Base-by-base conservation (phyloP, 1,140 invertebrate genomes). In the Drosophila bipectinata region DNA sequence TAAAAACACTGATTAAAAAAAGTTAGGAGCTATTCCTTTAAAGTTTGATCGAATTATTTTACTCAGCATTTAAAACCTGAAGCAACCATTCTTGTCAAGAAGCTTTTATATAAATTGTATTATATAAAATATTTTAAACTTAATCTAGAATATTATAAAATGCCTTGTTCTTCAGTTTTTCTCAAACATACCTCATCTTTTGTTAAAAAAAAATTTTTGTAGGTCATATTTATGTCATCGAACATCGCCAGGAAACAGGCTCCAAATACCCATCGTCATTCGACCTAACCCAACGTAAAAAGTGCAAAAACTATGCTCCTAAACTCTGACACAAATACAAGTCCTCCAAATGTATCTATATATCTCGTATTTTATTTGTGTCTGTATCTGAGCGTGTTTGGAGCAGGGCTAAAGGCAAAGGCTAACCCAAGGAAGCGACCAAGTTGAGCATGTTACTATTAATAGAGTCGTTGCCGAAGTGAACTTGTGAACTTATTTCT, bases 401-500 rank as follows among this genome's bases (percentile, higher is more conserved):
- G 32, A 21, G n/a, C 24, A 47, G 12, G 54, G 14, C 18, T 28
- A 41, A 48, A 69, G 41, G 39, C 64, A 68, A 54, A 47, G 49
- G 49, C 49, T 47, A 47, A 57, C 21, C 44, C 59, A 51, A 49
- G 53, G 21, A 68, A 48, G 44, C 51, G 49, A 37, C 32, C 47
- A 24, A 44, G 64, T 71, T 54, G 66, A 72, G 75, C 73, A 67
- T 71, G 77, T 67, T 52, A 52, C 83, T 88, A 88, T 88, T 88
- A 88, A 88, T 88, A 88, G 83, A 88, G 79, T 82, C 84, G 83
- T 88, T 83, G 63, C 47, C 47, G 64, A 79, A 78, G 74, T 82
- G 83, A 87, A 87, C 74, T 82, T 85, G 79, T 85, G 82, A 87
- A 85, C 82, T 88, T 78, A 77, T 82, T 71, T 71, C 78, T 78